Conservation (phyloP, 2,888 invertebrate genomes). For the Zootermopsis nevadensis region DNA sequence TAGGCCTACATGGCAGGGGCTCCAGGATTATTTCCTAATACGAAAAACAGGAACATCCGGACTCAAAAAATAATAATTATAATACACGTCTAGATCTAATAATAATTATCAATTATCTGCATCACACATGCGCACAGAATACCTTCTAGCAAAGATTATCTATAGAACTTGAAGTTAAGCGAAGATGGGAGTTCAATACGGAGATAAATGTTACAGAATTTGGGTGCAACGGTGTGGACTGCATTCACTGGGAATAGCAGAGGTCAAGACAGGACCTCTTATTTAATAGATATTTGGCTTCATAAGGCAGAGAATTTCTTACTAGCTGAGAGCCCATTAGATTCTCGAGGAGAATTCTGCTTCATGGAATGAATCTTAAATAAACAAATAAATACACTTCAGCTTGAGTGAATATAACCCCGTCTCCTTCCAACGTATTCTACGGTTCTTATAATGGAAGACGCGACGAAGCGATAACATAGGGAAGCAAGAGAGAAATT, state of each 20-base stretch:
- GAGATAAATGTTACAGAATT: too few relatives aligned
- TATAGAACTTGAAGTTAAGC: too few relatives aligned
- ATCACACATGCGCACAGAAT: background rate
- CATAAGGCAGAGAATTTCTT: too few relatives aligned
- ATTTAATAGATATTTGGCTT: too few relatives aligned
- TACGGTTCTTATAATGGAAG: background rate
- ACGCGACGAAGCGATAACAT: slow-evolving; percentile 27
- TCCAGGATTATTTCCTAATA: background rate
- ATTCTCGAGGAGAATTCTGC: too few relatives aligned
- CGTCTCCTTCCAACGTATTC: background rate
- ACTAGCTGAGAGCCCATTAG: too few relatives aligned
- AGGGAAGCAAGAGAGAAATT: slow-evolving; percentile 32
- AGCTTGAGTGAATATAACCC: background rate
- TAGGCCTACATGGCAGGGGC: background rate
- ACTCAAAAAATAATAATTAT: background rate
- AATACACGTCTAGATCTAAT: background rate
- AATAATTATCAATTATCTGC: background rate
- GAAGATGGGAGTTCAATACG: too few relatives aligned
- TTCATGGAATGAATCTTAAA: too few relatives aligned
- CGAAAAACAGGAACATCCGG: background rate
- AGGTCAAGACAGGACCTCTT: too few relatives aligned
- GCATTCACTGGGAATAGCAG: too few relatives aligned
- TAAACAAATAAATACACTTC: background rate
- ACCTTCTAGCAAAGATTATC: background rate
- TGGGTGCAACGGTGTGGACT: too few relatives aligned